Conservation (phyloP, 2,113 vertebrate species). For the Lathamus discolor region DNA sequence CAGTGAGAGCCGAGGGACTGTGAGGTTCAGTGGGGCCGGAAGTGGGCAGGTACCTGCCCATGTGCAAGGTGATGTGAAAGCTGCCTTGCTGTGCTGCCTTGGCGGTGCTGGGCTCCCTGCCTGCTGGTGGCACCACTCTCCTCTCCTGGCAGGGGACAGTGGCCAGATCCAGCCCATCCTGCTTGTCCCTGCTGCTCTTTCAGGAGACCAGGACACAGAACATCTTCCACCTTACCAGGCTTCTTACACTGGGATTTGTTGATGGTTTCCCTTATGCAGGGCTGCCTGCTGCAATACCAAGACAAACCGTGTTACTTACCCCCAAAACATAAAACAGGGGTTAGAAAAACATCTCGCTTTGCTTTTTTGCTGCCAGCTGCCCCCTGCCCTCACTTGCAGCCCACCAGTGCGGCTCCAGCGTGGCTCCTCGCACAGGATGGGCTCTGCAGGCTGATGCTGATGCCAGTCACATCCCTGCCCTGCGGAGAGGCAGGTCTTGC, state of each 20-base stretch:
- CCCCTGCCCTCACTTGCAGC: not conserved
- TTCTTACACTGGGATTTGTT: not conserved
- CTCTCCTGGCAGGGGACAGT: too few species aligned
- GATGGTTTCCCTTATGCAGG: not conserved
- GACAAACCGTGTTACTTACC: not conserved
- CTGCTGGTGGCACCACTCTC: not conserved
- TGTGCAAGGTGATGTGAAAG: not conserved
- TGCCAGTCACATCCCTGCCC: not conserved
- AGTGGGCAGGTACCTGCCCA: not conserved
- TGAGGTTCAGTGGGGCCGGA: not conserved
- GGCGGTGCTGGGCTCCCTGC: not conserved
- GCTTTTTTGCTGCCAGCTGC: not conserved
- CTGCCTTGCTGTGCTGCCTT: not conserved
- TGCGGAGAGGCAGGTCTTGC: not conserved
- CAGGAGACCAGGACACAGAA: rapidly evolving
- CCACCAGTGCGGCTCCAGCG: rapidly evolving
- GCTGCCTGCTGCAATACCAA: not conserved
- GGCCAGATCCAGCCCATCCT: not conserved
- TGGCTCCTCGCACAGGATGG: rapidly evolving
- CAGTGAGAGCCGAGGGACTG: not conserved
- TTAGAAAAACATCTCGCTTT: not conserved
- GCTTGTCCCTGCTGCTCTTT: not conserved
- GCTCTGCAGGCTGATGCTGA: not conserved
- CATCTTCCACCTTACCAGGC: not conserved
- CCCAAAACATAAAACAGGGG: not conserved